A percentile compares a stretch with the other conserved stretches of the same genome.
phyloP scores from a whole-genome alignment of 1,140 invertebrate genomes.

The Rhagoletis pomonella region DNA sequence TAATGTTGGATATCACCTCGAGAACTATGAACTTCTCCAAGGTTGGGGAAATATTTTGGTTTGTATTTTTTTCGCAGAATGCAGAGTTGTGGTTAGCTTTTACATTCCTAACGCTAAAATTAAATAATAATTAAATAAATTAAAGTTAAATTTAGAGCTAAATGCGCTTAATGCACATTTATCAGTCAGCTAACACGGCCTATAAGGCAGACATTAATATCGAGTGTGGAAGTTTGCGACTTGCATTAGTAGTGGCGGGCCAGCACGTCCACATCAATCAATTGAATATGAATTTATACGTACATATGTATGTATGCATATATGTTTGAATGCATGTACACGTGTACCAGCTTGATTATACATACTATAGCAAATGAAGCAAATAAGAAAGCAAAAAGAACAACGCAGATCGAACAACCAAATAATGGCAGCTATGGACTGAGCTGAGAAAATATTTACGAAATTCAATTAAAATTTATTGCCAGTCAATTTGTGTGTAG shows the following conservation, averaged over 20 bases:
- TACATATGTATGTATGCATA: neutral
- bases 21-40: too few relatives aligned
- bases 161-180: too few relatives aligned
- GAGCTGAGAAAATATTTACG: constrained; percentile 18
- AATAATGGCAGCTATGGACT: neutral
- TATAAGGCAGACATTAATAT: neutral
- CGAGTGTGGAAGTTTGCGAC: neutral
- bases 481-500: constrained; percentile 37
- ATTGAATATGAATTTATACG: neutral
- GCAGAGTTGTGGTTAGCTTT: too few relatives aligned
- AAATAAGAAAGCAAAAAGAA: neutral
- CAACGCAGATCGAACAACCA: neutral
- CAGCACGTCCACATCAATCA: constrained; percentile 22
- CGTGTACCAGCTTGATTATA: neutral
- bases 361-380: neutral
- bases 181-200: too few relatives aligned
- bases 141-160: too few relatives aligned
- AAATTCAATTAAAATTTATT: constrained; percentile 54
- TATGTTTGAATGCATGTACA: neutral
- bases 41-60: too few relatives aligned
- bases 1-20: too few relatives aligned
- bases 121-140: too few relatives aligned
- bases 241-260: neutral
- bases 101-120: too few relatives aligned
- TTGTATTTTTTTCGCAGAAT: too few relatives aligned